Base-by-base conservation (phyloP, 2,888 invertebrate species). In the Melanostoma scalare region DNA sequence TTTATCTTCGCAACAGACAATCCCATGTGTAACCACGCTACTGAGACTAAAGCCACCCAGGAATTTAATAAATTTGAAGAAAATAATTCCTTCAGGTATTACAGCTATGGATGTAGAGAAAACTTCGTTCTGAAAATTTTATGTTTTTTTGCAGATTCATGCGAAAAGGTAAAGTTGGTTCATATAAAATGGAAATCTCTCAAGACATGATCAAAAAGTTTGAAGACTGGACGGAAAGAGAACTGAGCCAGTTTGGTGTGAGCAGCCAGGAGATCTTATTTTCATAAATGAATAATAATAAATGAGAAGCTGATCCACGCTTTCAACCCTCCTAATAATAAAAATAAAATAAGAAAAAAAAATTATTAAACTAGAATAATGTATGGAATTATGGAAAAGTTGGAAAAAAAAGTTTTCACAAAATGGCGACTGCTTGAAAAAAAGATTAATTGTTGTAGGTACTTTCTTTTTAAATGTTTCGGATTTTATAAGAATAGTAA, bases 161-260 rank as follows among this genome's bases (percentile, higher is more conserved):
- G 8, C 20, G 72, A 38, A 61, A 46, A 8, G 72, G 72, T 20
- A 1, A 50, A 50, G 36, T 61, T 36, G 72, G 72, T 0, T 44
- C 61, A 2, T 9, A 72, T 30, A 72, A 53, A 42, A 53, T 61
- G n/a, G 72, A 72, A 0, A 33, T 72, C 0, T 30, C 5, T 1
- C 4, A 30, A 3, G 61, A 72, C 1, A 33, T 46, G n/a, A 55
- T 72, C 10, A 6, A 53, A 30, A 9, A 6, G 8, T n/a, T 72
- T 2, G 61, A 61, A 3, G 36, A 53, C 1, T 72, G 72, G 72
- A 72, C 72, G 1, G 20, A 42, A n/a, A 53, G 8, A n/a, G 42
- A 50, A 8, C 36, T 61, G 3, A 30, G 46, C 8, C 8, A n/a
- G 0, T 36, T 9, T 20, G 44, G 42, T 6, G 4, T 72, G 0